Conservation (phyloP, 2,797 vertebrate genomes). For the Pagetopsis macropterus region DNA sequence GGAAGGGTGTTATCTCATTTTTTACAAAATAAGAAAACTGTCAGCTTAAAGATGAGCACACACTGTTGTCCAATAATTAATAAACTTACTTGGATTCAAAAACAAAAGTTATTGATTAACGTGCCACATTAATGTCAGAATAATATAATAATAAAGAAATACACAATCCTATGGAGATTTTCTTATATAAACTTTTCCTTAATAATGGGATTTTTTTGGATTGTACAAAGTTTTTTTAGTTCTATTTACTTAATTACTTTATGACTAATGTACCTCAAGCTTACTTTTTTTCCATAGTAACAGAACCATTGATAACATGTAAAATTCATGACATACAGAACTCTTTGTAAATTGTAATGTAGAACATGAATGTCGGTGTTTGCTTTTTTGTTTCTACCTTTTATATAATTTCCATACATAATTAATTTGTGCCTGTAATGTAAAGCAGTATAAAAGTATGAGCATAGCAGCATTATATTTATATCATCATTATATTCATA, state of each 20-base stretch:
- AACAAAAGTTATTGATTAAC: not conserved
- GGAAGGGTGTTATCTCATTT: not conserved
- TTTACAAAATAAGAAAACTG: not conserved
- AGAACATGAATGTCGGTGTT: not conserved
- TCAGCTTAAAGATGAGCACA: not conserved
- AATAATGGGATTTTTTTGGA: no score
- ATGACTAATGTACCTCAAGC: no score
- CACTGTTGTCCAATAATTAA: not conserved
- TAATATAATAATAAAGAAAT: not conserved
- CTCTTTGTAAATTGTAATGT: no score
- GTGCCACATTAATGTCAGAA: not conserved
- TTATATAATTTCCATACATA: not conserved
- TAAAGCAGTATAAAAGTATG: not conserved
- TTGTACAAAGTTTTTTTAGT: no score
- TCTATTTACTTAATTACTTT: no score
- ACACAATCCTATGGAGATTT: not conserved
- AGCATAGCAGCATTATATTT: constrained; percentile 2
- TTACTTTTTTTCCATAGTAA: no score
- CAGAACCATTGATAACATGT: no score
- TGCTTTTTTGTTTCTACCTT: not conserved
- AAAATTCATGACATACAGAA: no score
- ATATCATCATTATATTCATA: constrained; percentile 10
- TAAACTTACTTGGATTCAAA: not conserved
- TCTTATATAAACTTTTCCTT: not conserved
- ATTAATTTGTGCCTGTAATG: not conserved